Base-by-base conservation (phyloP, 2,888 invertebrate genomes). In the Norana najaformis region DNA sequence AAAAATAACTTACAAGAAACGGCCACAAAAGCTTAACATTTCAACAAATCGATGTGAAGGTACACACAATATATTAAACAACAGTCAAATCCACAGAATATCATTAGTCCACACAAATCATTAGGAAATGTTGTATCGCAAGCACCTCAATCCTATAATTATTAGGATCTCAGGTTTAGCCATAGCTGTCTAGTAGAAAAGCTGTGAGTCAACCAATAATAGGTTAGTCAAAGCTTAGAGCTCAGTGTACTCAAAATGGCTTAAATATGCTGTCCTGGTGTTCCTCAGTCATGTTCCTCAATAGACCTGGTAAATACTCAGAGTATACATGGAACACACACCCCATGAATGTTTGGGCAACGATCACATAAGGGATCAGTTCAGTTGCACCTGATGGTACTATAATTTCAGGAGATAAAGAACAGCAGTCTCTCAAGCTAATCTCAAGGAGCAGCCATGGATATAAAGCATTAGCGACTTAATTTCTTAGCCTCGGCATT, bases 381-480 rank as follows among this genome's bases (percentile, higher is more conserved):
- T 69, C n/a, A 69, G 69, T 5, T 47, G 23, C 47, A 69, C 69
- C 69, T 69, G 69, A 69, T 69, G 69, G 30, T 69, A n/a, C 30
- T 69, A 69, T 69, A 11, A 6, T n/a, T 69, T 69, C n/a, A 23
- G 47, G n/a, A n/a, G 69, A 69, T 5, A n/a, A 69, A n/a, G n/a
- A 69, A 69, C n/a, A 69, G 1, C 69, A 69, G 47, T n/a, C 69
- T n/a, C 30, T 69, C 11, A n/a, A 69, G 69, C 8, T 8, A 69
- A 69, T n/a, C n/a, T n/a, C n/a, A n/a, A 69, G 69, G n/a, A 69
- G 69, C 69, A 69, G n/a, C 69, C 30, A 69, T 69, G 69, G 69
- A 69, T n/a, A 69, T n/a, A n/a, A 69, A 69, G 69, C n/a, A 69
- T n/a, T n/a, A 69, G 30, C n/a, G 30, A n/a, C 69, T 30, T 69